A percentile compares a stretch with the other conserved stretches of the same genome.
Conservation (phyloP, 2,888 invertebrate species). For the Cephus sareptanus region DNA sequence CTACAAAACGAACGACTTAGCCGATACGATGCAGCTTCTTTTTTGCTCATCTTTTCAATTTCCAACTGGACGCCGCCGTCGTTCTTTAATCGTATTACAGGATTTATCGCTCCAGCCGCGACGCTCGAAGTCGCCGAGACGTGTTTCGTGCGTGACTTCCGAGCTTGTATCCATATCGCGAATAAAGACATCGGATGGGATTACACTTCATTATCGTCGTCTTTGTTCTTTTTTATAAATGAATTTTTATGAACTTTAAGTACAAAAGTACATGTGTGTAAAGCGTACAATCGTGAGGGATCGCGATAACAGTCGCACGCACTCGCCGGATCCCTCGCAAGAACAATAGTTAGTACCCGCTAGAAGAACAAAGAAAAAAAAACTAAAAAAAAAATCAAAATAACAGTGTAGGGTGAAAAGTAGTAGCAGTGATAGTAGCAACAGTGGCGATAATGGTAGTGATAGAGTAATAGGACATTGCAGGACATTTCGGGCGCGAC, state of each 20-base stretch:
- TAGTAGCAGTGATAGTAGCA: background rate
- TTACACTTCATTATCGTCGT: background rate
- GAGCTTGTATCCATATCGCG: background rate
- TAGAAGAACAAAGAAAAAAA: background rate
- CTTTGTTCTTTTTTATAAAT: background rate
- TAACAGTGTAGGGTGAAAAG: background rate
- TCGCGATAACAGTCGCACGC: background rate
- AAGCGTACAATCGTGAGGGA: background rate
- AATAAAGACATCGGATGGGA: background rate
- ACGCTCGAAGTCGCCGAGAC: too few relatives aligned
- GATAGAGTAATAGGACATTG: background rate
- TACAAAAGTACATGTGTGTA: slow-evolving; percentile 1
- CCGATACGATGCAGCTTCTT: background rate
- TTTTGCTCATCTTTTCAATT: background rate
- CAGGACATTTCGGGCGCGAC: slow-evolving; percentile 19
- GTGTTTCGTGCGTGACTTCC: background rate
- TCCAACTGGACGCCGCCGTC: background rate
- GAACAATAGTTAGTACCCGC: background rate
- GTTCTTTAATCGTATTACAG: background rate
- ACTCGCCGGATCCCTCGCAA: background rate
- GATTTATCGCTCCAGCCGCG: background rate
- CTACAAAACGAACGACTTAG: background rate
- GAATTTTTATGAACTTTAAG: slow-evolving; percentile 5
- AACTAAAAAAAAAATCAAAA: background rate
- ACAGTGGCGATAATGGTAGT: background rate